Percentiles rank a stretch among this genome's conserved stretches.
phyloP scores from a whole-genome alignment of 2,888 invertebrate species.

The Andrena bicolor region DNA sequence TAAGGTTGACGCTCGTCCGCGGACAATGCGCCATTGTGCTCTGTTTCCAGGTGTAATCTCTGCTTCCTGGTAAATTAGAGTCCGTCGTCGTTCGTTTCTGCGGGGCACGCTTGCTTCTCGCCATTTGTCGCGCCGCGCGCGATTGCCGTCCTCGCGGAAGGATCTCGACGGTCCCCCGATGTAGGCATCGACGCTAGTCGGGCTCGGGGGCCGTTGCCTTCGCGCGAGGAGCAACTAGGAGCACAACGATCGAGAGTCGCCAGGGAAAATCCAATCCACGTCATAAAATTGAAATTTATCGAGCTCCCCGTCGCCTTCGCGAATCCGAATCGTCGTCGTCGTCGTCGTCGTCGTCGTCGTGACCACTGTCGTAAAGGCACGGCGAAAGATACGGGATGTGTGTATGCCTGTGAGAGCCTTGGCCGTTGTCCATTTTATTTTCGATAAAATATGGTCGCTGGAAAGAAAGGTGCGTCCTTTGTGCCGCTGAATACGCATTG shows the following conservation, averaged over 20 bases:
- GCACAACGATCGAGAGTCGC: not conserved
- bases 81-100: conserved; percentile 40
- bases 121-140: not conserved
- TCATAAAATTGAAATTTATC: conserved; percentile 46
- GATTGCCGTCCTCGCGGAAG: too few species aligned
- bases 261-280: conserved; percentile 4
- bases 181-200: too few species aligned
- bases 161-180: too few species aligned
- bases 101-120: not conserved
- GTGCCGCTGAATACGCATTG: conserved; percentile 36
- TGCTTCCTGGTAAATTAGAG: conserved; percentile 76
- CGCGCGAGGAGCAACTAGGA: not conserved
- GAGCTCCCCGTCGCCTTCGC: not conserved
- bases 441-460: conserved; percentile 58
- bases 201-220: not conserved
- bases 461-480: conserved; percentile 44
- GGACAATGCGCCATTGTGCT: conserved; percentile 79
- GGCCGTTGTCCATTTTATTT: conserved; percentile 69
- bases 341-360: conserved; percentile 43
- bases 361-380: conserved; percentile 43
- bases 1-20: conserved; percentile 74
- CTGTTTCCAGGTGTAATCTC: conserved; percentile 76
- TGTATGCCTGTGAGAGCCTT: conserved; percentile 42
- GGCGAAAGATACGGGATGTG: not conserved
- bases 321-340: conserved; percentile 45